Base-by-base conservation (phyloP, 2,113 vertebrate species). In the Barnardius zonarius region DNA sequence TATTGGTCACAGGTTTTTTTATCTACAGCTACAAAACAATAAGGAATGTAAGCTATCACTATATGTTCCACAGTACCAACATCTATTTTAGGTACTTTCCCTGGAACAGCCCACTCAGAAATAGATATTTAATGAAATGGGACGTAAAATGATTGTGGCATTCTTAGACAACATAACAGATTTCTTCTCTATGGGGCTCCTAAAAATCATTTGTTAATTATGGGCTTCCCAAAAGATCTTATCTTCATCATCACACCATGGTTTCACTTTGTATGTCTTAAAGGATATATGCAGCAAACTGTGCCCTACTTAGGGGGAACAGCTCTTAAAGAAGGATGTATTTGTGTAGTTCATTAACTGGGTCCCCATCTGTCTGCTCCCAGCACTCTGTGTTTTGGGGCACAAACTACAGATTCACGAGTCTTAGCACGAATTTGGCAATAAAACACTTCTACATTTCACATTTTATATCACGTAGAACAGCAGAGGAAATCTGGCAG, bases 131-230 rank as follows among this genome's bases (percentile, higher is more conserved):
- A 75, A 94, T 15, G 23, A 75, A 84, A 62, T 0, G 4, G 51
- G 11, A 43, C 17, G 6, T 41, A 5, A 75, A 84, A 31, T 0
- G 0, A 68, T 17, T 0, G 1, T 0, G 37, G 72, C 68, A 25
- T 5, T 46, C 86, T 49, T 16, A 63, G 22, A 78, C 31, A 31
- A 44, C 28, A 1, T 6, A 14, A 33, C 2, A 4, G 1, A 33
- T 70, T 88, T 35, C 43, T 80, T 35, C 64, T 87, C 72, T 0
- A 0, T 9, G 31, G 46, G 54, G 57, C 49, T 43, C 61, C 51
- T 67, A 46, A 52, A 77, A 86, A 27, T 49, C n/a, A 11, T 51
- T 51, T 68, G 22, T 3, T 41, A 17, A 33, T 83, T 20, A 33
- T 37, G 59, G 27, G n/a, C 18, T 75, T 64, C 86, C 90, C 35